Evolutionary conservation across 2,888 invertebrate species (phyloP), one percentile per base, ranked within the genome.

Genomic region (Agonopterix subpropinquella): DNA sequence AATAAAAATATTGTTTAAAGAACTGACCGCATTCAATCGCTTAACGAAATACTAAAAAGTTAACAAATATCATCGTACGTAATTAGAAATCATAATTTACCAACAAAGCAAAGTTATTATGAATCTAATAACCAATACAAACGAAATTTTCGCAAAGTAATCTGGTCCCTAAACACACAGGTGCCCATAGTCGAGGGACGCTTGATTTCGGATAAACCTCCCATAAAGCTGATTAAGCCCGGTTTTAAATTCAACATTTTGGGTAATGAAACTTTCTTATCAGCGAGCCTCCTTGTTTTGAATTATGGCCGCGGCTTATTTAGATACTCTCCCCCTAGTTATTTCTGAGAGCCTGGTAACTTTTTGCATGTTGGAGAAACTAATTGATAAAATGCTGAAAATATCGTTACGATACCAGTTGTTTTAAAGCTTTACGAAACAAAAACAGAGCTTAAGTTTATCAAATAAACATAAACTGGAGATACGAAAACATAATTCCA

Each of bases 261-360:
- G 79, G 74, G 77, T 86, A 88, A 88, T 86, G 87, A 86, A 88
- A 87, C 79, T 86, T 86, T 80, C 84, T 88, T 88, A 88, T 88
- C 88, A 79, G 81, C 70, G 68, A 59, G 69, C 67, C 77, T 73
- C 73, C 76, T 72, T 67, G 82, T 77, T 85, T 77, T 87, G 86
- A 88, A 73, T 80, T 85, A 88, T 76, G 75, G 67, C 65, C 67
- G 65, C 65, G 68, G 78, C 73, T 80, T 43, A 28, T 28, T 28
- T 69, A 68, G 66, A 67, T 63, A 61, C 62, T 61, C 59, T 57
- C 61, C 65, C 57, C 48, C 56, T 56, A 52, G 48, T 52, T 57
- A 61, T 60, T 65, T 67, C 61, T 68, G 61, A 65, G 64, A 59
- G 57, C 62, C 65, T 55, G 59, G 54, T 39, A 39, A 9, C 28